Evolutionary conservation across 1,140 invertebrate genomes (phyloP).

Genomic region (Drosophila nasuta): DNA sequence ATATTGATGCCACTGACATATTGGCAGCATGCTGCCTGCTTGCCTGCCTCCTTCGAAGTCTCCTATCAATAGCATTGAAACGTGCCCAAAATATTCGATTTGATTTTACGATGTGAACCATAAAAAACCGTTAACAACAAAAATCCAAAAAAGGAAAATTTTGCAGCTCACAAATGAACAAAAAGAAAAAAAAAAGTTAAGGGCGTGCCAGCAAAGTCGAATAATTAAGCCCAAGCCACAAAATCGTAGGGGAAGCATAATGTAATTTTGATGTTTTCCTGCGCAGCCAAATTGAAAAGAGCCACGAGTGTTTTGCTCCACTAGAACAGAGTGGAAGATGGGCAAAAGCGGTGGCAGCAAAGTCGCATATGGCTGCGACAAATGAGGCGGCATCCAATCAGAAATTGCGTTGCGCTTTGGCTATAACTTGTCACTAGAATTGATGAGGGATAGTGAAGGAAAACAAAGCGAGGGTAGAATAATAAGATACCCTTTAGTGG

Average conservation of each 20-base stretch:
- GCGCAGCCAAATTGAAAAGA: constrained; percentile 63
- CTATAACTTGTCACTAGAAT: constrained; percentile 43
- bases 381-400: constrained; percentile 44
- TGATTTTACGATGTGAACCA: constrained; percentile 47
- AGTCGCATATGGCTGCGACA: constrained; percentile 28
- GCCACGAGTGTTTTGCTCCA: not conserved
- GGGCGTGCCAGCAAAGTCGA: constrained; percentile 31
- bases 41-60: not conserved
- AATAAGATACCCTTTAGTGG: not conserved
- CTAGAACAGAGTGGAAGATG: not conserved
- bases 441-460: not conserved
- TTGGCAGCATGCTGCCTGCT: constrained; percentile 26
- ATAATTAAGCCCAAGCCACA: constrained; percentile 40
- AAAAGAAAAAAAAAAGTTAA: not conserved
- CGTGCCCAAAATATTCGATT: constrained; percentile 79
- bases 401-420: constrained; percentile 32
- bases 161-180: not conserved
- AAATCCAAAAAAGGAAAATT: not conserved
- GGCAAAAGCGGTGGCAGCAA: constrained; percentile 4
- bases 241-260: constrained; percentile 41
- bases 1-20: constrained; percentile 57
- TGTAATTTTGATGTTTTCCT: constrained; percentile 75
- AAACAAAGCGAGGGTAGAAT: not conserved
- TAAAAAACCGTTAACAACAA: constrained; percentile 41
- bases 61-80: constrained; percentile 71